A percentile compares a stretch with the other conserved stretches of the same genome.
Evolutionary conservation across 2,113 vertebrate genomes (phyloP).

Genomic region (Ploceus nigricollis): DNA sequence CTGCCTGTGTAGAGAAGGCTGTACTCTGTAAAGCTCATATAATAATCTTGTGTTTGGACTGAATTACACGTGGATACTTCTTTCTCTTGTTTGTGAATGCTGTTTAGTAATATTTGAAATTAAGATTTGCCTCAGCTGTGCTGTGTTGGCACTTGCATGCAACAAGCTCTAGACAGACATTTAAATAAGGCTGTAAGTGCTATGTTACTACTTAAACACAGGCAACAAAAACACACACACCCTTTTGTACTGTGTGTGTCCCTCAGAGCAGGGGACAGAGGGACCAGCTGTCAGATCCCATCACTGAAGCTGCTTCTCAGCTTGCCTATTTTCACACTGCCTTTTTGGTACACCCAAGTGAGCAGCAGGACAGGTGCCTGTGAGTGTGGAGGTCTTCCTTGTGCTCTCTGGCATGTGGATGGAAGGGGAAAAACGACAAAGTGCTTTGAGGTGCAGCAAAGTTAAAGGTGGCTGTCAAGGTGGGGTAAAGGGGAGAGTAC

Average conservation of each 20-base stretch:
- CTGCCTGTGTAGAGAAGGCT: background rate
- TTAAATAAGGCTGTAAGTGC: background rate
- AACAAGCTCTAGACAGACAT: background rate
- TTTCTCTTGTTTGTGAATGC: background rate
- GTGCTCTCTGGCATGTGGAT: background rate
- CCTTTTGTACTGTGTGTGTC: background rate
- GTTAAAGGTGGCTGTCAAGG: background rate
- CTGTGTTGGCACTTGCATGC: background rate
- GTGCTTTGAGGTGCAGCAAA: background rate
- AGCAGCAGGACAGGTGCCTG: background rate
- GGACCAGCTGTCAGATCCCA: background rate
- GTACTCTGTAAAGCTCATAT: background rate
- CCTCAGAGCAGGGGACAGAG: background rate
- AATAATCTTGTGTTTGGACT: background rate
- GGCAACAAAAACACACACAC: background rate
- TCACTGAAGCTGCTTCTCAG: background rate
- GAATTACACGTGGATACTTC: background rate
- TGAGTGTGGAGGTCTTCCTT: background rate
- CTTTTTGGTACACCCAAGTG: background rate
- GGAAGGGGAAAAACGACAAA: background rate
- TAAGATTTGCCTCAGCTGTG: background rate
- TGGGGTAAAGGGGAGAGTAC: rapidly evolving
- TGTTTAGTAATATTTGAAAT: constrained; percentile 29
- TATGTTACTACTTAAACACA: background rate
- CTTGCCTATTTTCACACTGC: background rate